Percentiles rank a stretch among this genome's conserved stretches.
Evolutionary conservation across 2,797 vertebrate species (phyloP).

Genomic region (Adelosebastes latens): DNA sequence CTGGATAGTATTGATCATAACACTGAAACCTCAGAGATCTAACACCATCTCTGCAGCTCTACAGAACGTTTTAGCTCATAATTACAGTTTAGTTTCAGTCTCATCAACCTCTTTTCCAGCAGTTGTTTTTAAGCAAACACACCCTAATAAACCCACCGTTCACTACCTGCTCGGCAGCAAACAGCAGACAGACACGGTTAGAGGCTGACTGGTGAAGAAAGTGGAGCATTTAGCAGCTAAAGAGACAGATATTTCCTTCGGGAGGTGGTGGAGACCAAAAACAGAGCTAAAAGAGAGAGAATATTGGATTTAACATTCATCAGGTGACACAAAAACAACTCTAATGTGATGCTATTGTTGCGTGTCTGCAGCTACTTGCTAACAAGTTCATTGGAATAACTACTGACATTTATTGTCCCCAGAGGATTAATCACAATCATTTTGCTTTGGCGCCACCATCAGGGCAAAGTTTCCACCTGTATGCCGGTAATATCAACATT

Average conservation of each 20-base stretch:
- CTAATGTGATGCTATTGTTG: neutral
- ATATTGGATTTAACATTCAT: neutral
- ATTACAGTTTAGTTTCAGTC: no score
- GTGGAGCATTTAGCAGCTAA: neutral
- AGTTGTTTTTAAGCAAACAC: no score
- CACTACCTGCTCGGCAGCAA: no score
- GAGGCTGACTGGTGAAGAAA: no score
- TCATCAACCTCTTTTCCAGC: no score
- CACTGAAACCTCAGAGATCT: no score
- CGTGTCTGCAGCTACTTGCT: neutral
- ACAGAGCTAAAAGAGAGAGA: neutral
- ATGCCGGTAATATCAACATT: neutral
- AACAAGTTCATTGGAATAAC: neutral
- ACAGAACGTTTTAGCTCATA: no score
- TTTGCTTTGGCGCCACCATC: neutral
- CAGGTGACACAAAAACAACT: neutral
- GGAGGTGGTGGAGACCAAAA: neutral
- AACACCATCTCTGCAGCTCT: no score
- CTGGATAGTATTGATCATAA: no score
- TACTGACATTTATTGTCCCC: neutral
- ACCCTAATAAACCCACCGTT: no score
- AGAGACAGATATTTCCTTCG: neutral
- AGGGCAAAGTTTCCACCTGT: neutral
- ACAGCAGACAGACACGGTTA: no score
- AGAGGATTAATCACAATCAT: neutral